Evolutionary conservation across 2,888 invertebrate species (phyloP).

Genomic region (Diadegma fenestrale): DNA sequence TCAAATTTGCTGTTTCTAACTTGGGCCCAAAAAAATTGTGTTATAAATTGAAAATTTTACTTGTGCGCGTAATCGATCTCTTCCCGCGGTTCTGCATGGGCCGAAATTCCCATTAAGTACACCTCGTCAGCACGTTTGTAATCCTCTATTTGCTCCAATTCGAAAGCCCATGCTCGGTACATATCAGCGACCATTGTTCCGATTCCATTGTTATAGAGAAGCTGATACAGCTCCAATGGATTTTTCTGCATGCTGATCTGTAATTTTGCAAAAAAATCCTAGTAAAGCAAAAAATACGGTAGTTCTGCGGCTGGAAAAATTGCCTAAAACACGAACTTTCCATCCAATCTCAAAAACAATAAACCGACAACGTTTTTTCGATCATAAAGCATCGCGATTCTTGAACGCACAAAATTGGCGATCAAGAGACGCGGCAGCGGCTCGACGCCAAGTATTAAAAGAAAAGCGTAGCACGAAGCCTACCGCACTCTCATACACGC

Average conservation of each 20-base stretch:
- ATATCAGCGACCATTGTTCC: conserved; percentile 93
- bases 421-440: too few relatives aligned
- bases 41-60: conserved; percentile 82
- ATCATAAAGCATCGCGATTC: too few relatives aligned
- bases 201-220: conserved; percentile 92
- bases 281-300: neutral
- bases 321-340: neutral
- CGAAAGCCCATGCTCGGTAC: conserved; percentile 96
- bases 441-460: too few relatives aligned
- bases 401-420: too few relatives aligned
- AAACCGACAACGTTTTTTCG: too few relatives aligned
- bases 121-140: conserved; percentile 93
- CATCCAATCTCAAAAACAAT: too few relatives aligned
- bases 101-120: conserved; percentile 91
- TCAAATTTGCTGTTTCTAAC: neutral
- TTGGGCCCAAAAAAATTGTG: neutral
- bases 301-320: neutral
- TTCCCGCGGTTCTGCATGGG: conserved; percentile 92
- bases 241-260: conserved; percentile 92
- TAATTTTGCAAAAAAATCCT: conserved; percentile 71
- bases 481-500: too few relatives aligned
- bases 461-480: too few relatives aligned
- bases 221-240: conserved; percentile 92
- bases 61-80: conserved; percentile 91
- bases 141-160: conserved; percentile 93